A percentile compares a stretch with the other conserved stretches of the same genome.
These are phyloP conservation scores for Todiramphus chloris DNA, from an alignment of 2,113 vertebrate genomes.

Conservation along the genomic window DNA sequence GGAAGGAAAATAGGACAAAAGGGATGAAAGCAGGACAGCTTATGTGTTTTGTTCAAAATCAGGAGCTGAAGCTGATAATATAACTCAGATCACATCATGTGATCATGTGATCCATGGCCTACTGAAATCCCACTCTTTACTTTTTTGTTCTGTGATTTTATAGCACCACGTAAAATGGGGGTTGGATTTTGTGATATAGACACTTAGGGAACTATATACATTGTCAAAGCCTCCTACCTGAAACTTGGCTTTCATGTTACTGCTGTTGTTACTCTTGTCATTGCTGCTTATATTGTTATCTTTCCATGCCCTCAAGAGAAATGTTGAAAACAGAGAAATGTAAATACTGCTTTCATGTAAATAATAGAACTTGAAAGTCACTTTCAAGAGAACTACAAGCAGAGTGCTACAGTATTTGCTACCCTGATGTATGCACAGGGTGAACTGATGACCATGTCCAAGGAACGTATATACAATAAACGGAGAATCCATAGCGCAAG, in stretches of 20 bases:
- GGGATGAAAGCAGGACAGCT: background rate
- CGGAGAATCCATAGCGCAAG: background rate
- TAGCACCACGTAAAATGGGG: background rate
- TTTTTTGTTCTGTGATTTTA: background rate
- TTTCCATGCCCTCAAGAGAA: background rate
- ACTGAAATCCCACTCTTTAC: background rate
- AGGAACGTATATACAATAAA: fast-evolving
- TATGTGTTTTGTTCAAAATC: background rate
- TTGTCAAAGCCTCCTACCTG: background rate
- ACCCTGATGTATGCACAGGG: background rate
- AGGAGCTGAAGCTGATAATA: background rate
- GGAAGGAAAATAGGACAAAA: background rate
- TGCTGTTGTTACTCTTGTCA: background rate
- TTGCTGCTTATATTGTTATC: background rate
- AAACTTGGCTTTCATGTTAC: background rate
- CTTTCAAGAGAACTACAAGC: background rate
- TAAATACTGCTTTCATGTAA: background rate
- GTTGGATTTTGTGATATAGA: background rate
- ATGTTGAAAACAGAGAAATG: background rate
- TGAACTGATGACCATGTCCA: background rate
- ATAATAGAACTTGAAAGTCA: background rate
- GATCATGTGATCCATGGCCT: background rate
- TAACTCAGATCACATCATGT: background rate
- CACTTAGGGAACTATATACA: background rate
- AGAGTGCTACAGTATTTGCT: background rate